Evolutionary conservation across 1,140 invertebrate species (phyloP), one percentile per base, ranked within the genome.

Genomic region (Eupeodes corollae): DNA sequence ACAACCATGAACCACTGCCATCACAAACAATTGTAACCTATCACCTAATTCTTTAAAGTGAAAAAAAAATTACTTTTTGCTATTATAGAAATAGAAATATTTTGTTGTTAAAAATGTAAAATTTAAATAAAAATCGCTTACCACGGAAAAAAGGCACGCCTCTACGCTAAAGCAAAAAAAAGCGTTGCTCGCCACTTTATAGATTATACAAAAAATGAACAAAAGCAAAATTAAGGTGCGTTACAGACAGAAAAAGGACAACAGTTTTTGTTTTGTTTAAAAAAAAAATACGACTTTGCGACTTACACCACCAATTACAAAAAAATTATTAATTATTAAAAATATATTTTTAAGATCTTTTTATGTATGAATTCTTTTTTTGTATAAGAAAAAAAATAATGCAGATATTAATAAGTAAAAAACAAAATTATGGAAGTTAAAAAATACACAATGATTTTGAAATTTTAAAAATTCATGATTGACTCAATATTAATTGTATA

Each of bases 281-380:
- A 21, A 18, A 42, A 13, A 42, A 42, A 42, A 21, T n/a, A 14
- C 3, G 40, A 42, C 18, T 42, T 42, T 42, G 40, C 40, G 40
- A 42, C 40, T 42, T 42, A 42, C 40, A 42, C 40, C 40, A 42
- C 11, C 12, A 42, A 14, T 42, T 14, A 42, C 11, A 42, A 42
- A 42, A 41, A 41, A 41, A 11, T 11, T 18, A 42, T 13, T 13
- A 42, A 42, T 3, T 18, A 18, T 42, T 42, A 6, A 14, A 14
- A 14, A 21, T 14, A 6, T 42, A 14, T 14, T 18, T 13, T 15
- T 42, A 42, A 42, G 8, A 26, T 26, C 8, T 26, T 26, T 26
- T 26, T 26, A 26, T 26, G 8, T 26, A 8, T 26, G 8, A 26
- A 26, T 26, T n/a, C n/a, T n/a, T n/a, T n/a, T 3, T 14, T 5